Base-by-base conservation (phyloP, 2,113 vertebrate species). In the Phaethornis superciliosus region DNA sequence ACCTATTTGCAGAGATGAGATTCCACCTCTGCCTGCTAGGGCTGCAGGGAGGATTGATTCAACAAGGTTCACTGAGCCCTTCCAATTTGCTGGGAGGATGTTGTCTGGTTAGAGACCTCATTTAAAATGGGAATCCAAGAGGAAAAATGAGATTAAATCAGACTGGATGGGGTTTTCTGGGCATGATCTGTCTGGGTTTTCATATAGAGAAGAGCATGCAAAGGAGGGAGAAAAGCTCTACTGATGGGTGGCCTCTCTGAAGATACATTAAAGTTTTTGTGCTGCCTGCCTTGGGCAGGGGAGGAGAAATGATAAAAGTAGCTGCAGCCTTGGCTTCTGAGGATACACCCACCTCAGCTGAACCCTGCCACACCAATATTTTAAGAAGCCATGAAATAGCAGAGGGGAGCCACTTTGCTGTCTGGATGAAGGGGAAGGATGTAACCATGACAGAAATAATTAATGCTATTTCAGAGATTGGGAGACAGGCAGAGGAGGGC, bases 181-280 rank as follows among this genome's bases (percentile, higher is more conserved):
- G 37, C 49, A 59, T 2, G 65, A 54, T 44, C 70, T 42, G 37
- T 30, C 49, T 27, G 58, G 46, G 35, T 24, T 72, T 82, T 60
- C 54, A 2, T 19, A 28, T 26, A 65, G 62, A 37, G 26, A 74
- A 22, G 3, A 49, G 30, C 42, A 4, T 10, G 76, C 37, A 42
- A 60, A 69, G 35, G 28, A 32, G 80, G 55, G 81, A 59, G 21
- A 78, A 33, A 17, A 33, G 74, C 64, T 63, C 62, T 65, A 37
- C 23, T 4, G 63, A 56, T 2, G 46, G 0, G 14, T 20, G 13
- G 80, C 30, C 62, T 18, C 52, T 2, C 4, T 18, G 37, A 33
- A 60, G 7, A 0, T 11, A 19, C n/a, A 5, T 3, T 19, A 1
- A 20, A 35, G 56, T 28, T 15, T 24, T 37, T 14, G 2, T 3